Evolutionary conservation across 2,888 invertebrate species (phyloP), one percentile per base, ranked within the genome.

Genomic region (Agelastica alni): DNA sequence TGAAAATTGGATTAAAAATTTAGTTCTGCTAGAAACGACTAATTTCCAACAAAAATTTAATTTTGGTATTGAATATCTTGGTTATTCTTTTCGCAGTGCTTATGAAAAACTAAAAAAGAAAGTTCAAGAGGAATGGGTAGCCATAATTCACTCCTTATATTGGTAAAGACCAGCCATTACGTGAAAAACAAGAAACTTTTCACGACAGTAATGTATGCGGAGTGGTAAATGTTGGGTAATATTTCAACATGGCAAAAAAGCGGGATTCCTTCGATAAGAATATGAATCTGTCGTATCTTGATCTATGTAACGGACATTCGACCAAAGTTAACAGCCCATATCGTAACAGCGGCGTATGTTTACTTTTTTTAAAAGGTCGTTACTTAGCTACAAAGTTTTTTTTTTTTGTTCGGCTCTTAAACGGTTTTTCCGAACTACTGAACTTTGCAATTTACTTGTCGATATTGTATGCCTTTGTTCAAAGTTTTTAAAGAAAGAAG

Each of bases 141-240:
- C 36, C 36, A 37, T 46, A 46, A 36, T 46, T 46, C 36, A 45
- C 36, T 16, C n/a, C 18, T 12, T 26, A 14, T 10, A 36, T 16
- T 14, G 46, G 26, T 46, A 36, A 46, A 22, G 36, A 36, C 28
- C 28, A 37, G 36, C 37, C 36, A 37, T 46, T 46, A 46, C 36
- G 16, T 12, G 26, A 26, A 42, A 49, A 49, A 49, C 41, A 49
- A 49, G 41, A 49, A 42, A 49, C 32, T 41, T 49, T 39, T 16
- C 31, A 31, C 49, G 63, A 49, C 32, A 41, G 49, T 49, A 65
- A 65, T 62, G 60, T 63, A 66, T 66, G 64, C 63, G 64, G 57
- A 59, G 58, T 66, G 66, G 60, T 65, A 65, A 67, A 60, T 64
- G 64, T 56, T 34, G 58, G 10, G 61, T 65, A 63, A 67, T 64